phyloP scores from a whole-genome alignment of 2,113 vertebrate genomes.

The Oryzias celebensis region DNA sequence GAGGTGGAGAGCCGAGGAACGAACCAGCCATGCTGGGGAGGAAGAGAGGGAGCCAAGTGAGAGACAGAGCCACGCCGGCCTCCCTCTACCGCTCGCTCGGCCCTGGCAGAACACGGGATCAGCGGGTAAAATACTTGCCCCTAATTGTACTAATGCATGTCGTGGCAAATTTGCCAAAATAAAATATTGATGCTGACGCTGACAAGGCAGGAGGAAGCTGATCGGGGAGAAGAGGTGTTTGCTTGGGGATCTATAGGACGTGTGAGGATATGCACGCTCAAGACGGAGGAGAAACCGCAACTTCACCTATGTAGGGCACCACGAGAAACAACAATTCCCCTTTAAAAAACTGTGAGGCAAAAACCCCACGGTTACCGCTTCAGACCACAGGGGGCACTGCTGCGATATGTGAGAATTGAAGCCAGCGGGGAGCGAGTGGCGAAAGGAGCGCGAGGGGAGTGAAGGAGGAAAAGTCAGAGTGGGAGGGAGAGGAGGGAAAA shows the following conservation, averaged over 20 bases:
- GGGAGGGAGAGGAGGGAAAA: constrained; percentile 46
- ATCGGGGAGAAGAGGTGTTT: constrained; percentile 68
- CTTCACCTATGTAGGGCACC: too few species aligned
- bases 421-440: constrained; percentile 18
- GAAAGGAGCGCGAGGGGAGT: constrained; percentile 18
- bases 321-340: constrained; percentile 5
- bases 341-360: constrained; percentile 18
- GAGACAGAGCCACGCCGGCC: constrained; percentile 45
- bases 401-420: constrained; percentile 69
- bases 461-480: constrained; percentile 17
- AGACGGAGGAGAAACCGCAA: constrained; percentile 19
- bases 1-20: constrained; percentile 76
- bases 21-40: constrained; percentile 64
- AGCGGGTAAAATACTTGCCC: constrained; percentile 60
- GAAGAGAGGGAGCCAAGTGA: constrained; percentile 40
- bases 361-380: constrained; percentile 41
- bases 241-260: constrained; percentile 67
- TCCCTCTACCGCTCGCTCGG: constrained; percentile 60
- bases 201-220: constrained; percentile 49
- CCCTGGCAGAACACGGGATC: constrained; percentile 67
- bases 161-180: constrained; percentile 74
- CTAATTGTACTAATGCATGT: constrained; percentile 76
- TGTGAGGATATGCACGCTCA: constrained; percentile 49
- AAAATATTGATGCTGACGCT: constrained; percentile 72
- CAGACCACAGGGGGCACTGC: constrained; percentile 81